Evolutionary conservation across 2,113 vertebrate genomes (phyloP).

Genomic region (Chamaetylas fuelleborni): DNA sequence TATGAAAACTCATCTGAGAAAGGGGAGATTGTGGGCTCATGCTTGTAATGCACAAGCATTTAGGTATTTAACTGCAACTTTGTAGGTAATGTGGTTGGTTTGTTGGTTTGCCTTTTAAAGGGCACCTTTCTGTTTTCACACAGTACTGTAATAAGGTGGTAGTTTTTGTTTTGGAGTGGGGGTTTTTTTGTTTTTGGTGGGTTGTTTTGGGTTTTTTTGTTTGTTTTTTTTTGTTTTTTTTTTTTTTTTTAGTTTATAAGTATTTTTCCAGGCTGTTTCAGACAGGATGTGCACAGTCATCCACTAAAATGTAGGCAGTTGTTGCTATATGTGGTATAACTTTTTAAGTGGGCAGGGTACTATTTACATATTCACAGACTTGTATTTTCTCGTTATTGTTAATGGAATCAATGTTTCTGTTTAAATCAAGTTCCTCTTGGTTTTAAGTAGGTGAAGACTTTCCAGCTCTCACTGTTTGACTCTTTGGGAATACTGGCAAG

Average conservation of each 20-base stretch:
- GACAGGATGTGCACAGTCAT: background rate
- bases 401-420: background rate
- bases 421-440: background rate
- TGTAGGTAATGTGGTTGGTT: background rate
- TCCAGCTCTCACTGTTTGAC: background rate
- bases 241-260: background rate
- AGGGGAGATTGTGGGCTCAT: background rate
- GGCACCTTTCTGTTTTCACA: background rate
- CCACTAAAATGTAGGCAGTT: background rate
- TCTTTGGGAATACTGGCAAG: background rate
- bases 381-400: background rate
- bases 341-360: background rate
- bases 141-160: background rate
- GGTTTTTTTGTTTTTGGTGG: background rate
- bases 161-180: background rate
- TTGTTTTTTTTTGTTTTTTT: too few species aligned
- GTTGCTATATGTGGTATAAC: background rate
- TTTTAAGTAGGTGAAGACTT: background rate
- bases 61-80: background rate
- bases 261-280: background rate
- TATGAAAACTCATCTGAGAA: background rate
- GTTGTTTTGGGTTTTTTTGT: background rate
- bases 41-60: background rate
- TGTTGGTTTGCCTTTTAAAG: background rate
- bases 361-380: background rate